Conservation (phyloP, 2,888 invertebrate species). For the Tridacna gigas region DNA sequence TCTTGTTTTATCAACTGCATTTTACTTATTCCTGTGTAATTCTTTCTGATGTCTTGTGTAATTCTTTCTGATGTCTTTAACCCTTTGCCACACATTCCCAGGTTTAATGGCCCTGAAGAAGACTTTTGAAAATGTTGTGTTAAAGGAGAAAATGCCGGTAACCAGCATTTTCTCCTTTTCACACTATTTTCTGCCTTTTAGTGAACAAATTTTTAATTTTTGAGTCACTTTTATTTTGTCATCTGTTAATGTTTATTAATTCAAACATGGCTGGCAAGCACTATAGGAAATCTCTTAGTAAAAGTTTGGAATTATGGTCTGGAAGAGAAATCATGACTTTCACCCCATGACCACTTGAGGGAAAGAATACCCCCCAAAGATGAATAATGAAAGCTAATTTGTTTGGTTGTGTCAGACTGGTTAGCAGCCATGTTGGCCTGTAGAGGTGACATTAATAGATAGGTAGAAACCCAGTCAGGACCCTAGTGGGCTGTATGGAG, state of each 20-base stretch:
- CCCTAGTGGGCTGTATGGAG: conserved; percentile 19
- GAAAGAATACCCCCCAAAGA: neutral
- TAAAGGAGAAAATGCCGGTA: neutral
- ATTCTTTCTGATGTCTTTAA: neutral
- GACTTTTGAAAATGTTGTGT: neutral
- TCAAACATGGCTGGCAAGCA: no score
- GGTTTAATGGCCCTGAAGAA: neutral
- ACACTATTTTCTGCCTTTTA: neutral
- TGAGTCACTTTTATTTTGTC: no score
- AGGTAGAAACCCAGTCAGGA: conserved; percentile 20
- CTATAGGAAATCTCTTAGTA: no score
- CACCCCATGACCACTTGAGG: no score
- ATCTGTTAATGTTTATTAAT: no score
- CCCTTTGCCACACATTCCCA: neutral
- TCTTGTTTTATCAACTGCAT: no score
- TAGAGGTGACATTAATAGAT: conserved; percentile 27
- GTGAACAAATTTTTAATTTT: no score
- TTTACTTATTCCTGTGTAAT: no score
- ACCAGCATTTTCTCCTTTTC: neutral
- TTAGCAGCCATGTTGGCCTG: conserved; percentile 19
- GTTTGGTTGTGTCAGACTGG: conserved; percentile 19
- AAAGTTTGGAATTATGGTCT: no score
- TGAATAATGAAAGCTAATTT: conserved; percentile 16
- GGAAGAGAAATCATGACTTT: no score
- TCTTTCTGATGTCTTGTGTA: neutral